These are phyloP conservation scores for Mimas tiliae DNA, from an alignment of 2,888 invertebrate species.

Conservation along the genomic window DNA sequence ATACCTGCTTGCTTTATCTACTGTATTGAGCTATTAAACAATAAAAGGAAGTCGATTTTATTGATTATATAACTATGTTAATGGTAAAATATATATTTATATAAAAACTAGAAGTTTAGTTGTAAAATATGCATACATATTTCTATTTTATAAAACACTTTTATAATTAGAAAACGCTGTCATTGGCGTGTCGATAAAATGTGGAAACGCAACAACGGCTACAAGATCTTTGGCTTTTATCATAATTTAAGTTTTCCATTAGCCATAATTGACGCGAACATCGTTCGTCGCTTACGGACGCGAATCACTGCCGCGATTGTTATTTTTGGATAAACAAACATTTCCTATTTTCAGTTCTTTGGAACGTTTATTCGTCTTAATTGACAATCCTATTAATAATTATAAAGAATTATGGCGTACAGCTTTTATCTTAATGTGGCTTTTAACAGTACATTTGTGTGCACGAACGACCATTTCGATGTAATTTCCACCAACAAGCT, in stretches of 20 bases:
- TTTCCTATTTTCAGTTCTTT: conserved; percentile 77
- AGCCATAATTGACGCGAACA: conserved; percentile 84
- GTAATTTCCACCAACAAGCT: conserved; percentile 70
- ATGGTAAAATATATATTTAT: not conserved
- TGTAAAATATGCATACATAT: not conserved
- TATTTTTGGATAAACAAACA: conserved; percentile 81
- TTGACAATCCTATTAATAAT: conserved; percentile 81
- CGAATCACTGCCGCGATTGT: conserved; percentile 72
- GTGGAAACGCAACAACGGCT: conserved; percentile 67
- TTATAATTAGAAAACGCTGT: conserved; percentile 36
- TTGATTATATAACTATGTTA: not conserved
- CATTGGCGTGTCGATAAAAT: conserved; percentile 47
- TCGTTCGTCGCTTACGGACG: conserved; percentile 81
- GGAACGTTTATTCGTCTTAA: conserved; percentile 70
- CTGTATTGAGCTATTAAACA: not conserved
- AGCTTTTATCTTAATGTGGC: conserved; percentile 81
- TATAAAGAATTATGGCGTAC: conserved; percentile 78
- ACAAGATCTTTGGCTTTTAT: conserved; percentile 78
- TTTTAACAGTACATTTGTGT: conserved; percentile 79
- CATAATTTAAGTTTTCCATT: conserved; percentile 85
- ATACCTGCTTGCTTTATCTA: not conserved
- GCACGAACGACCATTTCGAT: conserved; percentile 69
- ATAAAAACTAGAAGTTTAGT: not conserved
- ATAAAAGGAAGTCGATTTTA: not conserved
- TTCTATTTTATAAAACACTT: not conserved